These are phyloP conservation scores for Parambassis ranga DNA, from an alignment of 2,797 vertebrate genomes.

Conservation along the genomic window DNA sequence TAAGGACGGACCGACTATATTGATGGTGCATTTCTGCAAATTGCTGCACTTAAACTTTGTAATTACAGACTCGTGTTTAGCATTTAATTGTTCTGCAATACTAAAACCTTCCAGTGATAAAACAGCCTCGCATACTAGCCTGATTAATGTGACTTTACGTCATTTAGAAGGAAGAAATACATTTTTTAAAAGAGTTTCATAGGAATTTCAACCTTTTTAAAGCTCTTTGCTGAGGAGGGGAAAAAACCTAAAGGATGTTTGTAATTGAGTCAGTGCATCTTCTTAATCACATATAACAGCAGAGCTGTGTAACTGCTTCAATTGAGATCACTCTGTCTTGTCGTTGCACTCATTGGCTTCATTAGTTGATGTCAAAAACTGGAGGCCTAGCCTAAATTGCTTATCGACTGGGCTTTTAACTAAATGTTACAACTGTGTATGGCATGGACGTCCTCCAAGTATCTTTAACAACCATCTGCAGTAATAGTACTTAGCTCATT, in stretches of 20 bases:
- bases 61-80: too few species aligned
- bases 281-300: slow-evolving; percentile 61
- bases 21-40: too few species aligned
- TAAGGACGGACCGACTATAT: too few species aligned
- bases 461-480: slow-evolving; percentile 57
- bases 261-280: slow-evolving; percentile 49
- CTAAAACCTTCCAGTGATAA: too few species aligned
- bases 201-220: background rate
- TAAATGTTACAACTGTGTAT: slow-evolving; percentile 58
- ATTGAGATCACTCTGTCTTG: slow-evolving; percentile 46
- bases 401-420: slow-evolving; percentile 72
- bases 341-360: slow-evolving; percentile 61
- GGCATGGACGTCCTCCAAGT: slow-evolving; percentile 60
- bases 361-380: slow-evolving; percentile 65
- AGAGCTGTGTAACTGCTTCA: slow-evolving; percentile 13
- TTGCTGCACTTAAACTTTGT: too few species aligned
- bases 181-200: background rate
- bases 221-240: background rate
- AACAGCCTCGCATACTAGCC: too few species aligned
- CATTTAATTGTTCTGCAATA: too few species aligned
- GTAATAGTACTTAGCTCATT: slow-evolving; percentile 42
- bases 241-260: slow-evolving; percentile 28
- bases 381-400: slow-evolving; percentile 58
- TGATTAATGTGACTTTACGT: too few species aligned
- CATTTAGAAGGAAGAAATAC: background rate